A percentile compares a stretch with the other conserved stretches of the same genome.
phyloP scores from a whole-genome alignment of 2,888 invertebrate genomes.

The Agrilus cyanescens region DNA sequence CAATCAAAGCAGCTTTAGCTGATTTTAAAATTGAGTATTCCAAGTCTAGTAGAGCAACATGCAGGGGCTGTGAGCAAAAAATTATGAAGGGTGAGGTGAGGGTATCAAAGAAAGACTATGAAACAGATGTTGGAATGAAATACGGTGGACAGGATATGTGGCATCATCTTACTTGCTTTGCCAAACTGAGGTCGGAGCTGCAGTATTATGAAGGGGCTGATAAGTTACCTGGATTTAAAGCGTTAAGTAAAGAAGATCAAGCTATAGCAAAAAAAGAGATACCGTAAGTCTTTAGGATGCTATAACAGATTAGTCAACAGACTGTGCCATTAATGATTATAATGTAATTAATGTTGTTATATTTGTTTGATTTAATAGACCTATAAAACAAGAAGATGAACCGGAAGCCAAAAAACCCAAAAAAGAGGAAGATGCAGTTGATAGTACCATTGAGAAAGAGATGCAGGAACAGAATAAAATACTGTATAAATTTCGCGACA shows the following conservation, averaged over 20 bases:
- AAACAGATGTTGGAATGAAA: slow-evolving; percentile 64
- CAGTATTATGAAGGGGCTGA: slow-evolving; percentile 63
- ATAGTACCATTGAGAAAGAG: slow-evolving; percentile 41
- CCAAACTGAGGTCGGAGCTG: slow-evolving; percentile 56
- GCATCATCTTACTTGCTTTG: slow-evolving; percentile 90
- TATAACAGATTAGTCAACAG: too few relatives aligned
- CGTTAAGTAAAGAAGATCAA: slow-evolving; percentile 61
- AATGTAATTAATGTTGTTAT: too few relatives aligned
- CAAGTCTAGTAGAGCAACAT: slow-evolving; percentile 69
- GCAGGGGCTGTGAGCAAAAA: slow-evolving; percentile 73
- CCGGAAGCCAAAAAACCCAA: slow-evolving; percentile 59
- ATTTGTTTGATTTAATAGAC: slow-evolving; percentile 21
- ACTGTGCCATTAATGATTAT: too few relatives aligned
- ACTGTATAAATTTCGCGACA: slow-evolving; percentile 55
- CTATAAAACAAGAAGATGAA: slow-evolving; percentile 42
- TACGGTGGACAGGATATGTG: slow-evolving; percentile 78
- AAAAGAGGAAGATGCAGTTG: slow-evolving; percentile 44
- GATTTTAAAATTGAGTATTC: slow-evolving; percentile 77
- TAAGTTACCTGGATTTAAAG: slow-evolving; percentile 63
- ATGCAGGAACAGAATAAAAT: slow-evolving; percentile 62
- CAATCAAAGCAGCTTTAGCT: slow-evolving; percentile 36
- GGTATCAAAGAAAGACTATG: slow-evolving; percentile 74
- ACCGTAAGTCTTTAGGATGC: slow-evolving; percentile 40
- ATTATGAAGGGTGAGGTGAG: slow-evolving; percentile 66
- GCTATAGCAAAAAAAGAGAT: slow-evolving; percentile 47